Evolutionary conservation across 1,140 invertebrate species (phyloP).

Genomic region (Lordiphosa mommai): DNA sequence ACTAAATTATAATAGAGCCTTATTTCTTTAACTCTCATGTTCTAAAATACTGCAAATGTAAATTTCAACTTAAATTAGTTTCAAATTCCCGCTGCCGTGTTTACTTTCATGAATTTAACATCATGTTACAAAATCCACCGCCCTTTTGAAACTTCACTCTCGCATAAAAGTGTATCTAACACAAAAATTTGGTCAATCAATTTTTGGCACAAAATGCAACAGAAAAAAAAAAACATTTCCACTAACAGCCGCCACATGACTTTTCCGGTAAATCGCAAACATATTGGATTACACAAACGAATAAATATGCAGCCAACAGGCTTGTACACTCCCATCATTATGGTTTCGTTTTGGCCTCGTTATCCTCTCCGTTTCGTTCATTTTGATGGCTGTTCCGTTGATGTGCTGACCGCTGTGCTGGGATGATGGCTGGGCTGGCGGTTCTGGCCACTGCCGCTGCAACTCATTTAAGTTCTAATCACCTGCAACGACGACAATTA

Average conservation of each 20-base stretch:
- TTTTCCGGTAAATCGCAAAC: constrained; percentile 2
- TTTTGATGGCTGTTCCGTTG: constrained; percentile 1
- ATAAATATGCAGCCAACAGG: not conserved
- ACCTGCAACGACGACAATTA: constrained; percentile 66
- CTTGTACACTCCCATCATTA: constrained; percentile 17
- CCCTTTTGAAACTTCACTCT: too few relatives aligned
- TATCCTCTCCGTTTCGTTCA: not conserved
- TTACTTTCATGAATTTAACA: too few relatives aligned
- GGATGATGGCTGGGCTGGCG: not conserved
- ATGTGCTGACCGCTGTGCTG: constrained; percentile 3
- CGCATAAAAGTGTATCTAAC: too few relatives aligned
- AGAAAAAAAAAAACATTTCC: constrained; percentile 10
- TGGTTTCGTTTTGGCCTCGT: constrained; percentile 13
- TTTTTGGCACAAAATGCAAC: constrained; percentile 5
- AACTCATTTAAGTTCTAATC: constrained; percentile 69
- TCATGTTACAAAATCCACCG: too few relatives aligned
- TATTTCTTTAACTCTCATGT: too few relatives aligned
- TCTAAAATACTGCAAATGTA: too few relatives aligned
- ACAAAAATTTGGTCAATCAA: too few relatives aligned
- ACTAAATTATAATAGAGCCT: too few relatives aligned
- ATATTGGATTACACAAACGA: constrained; percentile 14
- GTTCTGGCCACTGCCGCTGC: constrained; percentile 16
- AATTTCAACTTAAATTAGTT: too few relatives aligned
- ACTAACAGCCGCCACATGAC: not conserved
- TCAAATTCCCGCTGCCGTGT: too few relatives aligned